Base-by-base conservation (phyloP, 2,797 vertebrate genomes). In the Eleutherodactylus coqui region DNA sequence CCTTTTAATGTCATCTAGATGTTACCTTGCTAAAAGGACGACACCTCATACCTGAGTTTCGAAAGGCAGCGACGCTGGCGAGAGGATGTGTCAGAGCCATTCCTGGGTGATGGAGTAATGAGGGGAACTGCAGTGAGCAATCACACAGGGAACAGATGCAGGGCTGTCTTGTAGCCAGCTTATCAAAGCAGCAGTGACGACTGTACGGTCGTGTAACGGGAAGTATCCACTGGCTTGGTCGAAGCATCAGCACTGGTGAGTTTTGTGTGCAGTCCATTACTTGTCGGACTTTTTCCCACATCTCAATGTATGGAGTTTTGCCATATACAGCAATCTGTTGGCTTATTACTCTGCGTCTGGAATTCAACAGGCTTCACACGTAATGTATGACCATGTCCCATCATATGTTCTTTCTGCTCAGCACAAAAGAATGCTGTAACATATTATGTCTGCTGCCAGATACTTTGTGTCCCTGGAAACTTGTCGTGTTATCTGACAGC, bases 61-160 rank as follows among this genome's bases (percentile, higher is more conserved):
- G 86, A 72, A 62, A 70, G 21, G 43, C 88, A n/a, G 80, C 55
- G 41, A 88, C 27, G 67, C 83, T 4, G 79, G 43, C 83, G 75
- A n/a, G 82, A 89, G 89, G 84, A 89, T 89, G 91, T 91, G 91
- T 91, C 92, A 90, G 92, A 94, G 91, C 91, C 91, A 91, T 94
- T 94, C 90, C 90, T 88, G 87, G 83, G 83, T 60, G 86, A 89
- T 91, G 89, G 90, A 92, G 92, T 93, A 92, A 91, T 88, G 82
- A 90, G 83, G 90, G 91, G 91, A 91, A 43, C 69, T 38, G 91
- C 89, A 11, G 75, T n/a, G 84, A 88, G 88, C 79, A 51, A 87
- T 64, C 58, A 88, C 88, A 83, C 92, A 89, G 24, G 91, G 90
- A 91, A 90, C 89, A 90, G 91, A 93, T 94, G 93, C 92, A 87